Base-by-base conservation (phyloP, 2,797 vertebrate genomes). In the Nothura maculosa region DNA sequence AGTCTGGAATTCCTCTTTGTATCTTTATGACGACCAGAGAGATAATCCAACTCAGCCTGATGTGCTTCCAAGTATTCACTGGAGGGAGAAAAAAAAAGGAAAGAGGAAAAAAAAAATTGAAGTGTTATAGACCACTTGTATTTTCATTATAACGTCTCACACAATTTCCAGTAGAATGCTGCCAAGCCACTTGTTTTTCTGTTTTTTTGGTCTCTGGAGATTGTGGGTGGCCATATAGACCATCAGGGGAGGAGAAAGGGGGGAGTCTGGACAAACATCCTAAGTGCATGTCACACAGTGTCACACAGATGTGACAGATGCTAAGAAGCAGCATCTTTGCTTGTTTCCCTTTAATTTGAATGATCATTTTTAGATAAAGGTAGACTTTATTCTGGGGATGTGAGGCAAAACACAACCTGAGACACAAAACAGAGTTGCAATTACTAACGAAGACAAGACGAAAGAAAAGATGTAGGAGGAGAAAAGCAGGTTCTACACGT, bases 1-100 rank as follows among this genome's bases (percentile, higher is more conserved):
- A 99, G 97, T 97, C 99, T 98, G 66, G 99, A 99, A 96, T 98
- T 99, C 64, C 98, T 98, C 96, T 98, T 99, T 6, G 98, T 98
- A 40, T 99, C 98, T 89, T 98, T 98, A 96, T 99, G 99, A 73
- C 99, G 97, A 30, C 98, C 98, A 0, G 98, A 98, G 96, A 99
- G 97, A 94, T 98, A 98, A 95, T 99, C 99, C 98, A 99, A 94
- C 96, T 99, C 99, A 1, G 97, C 96, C 95, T 99, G 99, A 93
- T 99, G 99, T n/a, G 97, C 96, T 85, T 99, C 98, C 90, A 99
- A 97, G 85, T 98, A 97, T 12, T 99, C 98, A 89, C 99, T 99
- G 95, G 2, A 84, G 45, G 19, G 45, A 12, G 21, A 10, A 22
- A 10, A 24, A 48, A 21, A 45, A 45, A 45, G 21, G 20, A 45